Evolutionary conservation across 30 jellyfish, hydroid and myxozoan genomes (phyloP).

Genomic region (Pelagia noctiluca): DNA sequence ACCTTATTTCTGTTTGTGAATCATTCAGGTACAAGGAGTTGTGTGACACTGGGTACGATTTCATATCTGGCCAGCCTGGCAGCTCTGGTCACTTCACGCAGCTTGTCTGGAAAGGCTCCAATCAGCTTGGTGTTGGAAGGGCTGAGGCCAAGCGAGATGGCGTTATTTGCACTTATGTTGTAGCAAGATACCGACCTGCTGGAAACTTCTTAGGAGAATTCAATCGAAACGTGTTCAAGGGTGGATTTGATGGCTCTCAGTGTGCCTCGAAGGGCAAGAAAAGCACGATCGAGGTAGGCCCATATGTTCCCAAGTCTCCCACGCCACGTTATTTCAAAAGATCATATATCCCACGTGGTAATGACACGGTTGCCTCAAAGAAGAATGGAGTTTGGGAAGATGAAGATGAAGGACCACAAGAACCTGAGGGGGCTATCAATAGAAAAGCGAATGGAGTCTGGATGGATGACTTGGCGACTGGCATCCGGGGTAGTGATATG

Average conservation of each 20-base stretch:
- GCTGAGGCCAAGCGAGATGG: constrained; percentile 89
- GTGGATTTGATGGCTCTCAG: constrained; percentile 73
- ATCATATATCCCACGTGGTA: constrained; percentile 52
- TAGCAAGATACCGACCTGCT: constrained; percentile 96
- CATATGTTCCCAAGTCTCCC: neutral
- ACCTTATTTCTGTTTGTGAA: neutral
- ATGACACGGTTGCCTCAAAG: neutral
- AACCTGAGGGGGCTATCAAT: neutral
- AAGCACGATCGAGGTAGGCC: constrained; percentile 8
- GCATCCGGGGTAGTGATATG: constrained; percentile 54
- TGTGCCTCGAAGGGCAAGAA: constrained; percentile 28
- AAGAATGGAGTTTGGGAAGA: constrained; percentile 18
- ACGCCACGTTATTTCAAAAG: constrained; percentile 34
- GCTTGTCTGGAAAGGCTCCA: constrained; percentile 89
- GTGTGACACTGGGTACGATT: constrained; percentile 95
- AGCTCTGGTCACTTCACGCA: constrained; percentile 93
- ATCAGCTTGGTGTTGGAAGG: constrained; percentile 90
- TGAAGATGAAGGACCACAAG: neutral
- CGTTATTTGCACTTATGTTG: constrained; percentile 87
- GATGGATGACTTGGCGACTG: constrained; percentile 64
- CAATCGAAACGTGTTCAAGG: constrained; percentile 79
- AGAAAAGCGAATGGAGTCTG: constrained; percentile 41
- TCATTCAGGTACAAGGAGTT: constrained; percentile 91
- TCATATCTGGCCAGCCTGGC: constrained; percentile 83
- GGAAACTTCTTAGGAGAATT: constrained; percentile 94